Percentiles rank a stretch among this genome's conserved stretches.
Conservation (phyloP, 1,140 invertebrate genomes). For the Acromyrmex echinatior region DNA sequence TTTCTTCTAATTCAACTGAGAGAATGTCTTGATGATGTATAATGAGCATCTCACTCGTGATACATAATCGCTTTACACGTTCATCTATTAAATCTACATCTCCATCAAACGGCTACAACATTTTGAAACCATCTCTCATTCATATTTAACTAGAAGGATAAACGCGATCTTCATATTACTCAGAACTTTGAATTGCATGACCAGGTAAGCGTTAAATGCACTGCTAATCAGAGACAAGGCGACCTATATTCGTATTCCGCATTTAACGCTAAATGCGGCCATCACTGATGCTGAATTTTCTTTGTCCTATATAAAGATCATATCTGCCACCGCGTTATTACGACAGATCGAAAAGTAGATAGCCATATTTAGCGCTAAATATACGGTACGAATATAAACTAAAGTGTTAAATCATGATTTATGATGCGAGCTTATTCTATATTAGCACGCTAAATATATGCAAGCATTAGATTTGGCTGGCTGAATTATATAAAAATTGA, state of each 20-base stretch:
- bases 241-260: slow-evolving; percentile 21
- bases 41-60: not conserved
- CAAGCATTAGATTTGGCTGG: not conserved
- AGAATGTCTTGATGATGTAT: not conserved
- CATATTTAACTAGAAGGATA: not conserved
- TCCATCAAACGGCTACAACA: not conserved
- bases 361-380: not conserved
- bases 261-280: slow-evolving; percentile 12
- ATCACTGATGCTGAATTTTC: slow-evolving; percentile 23
- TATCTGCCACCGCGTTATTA: not conserved
- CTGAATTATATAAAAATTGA: slow-evolving; percentile 9
- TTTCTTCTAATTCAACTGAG: not conserved
- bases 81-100: slow-evolving; percentile 28
- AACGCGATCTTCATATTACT: slow-evolving; percentile 42
- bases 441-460: not conserved
- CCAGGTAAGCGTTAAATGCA: slow-evolving; percentile 15
- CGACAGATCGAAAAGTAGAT: not conserved
- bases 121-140: not conserved
- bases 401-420: not conserved
- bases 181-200: slow-evolving; percentile 4
- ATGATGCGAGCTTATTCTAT: not conserved
- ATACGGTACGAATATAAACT: not conserved
- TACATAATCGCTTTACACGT: not conserved
- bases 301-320: slow-evolving; percentile 7
- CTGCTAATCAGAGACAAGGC: slow-evolving; percentile 1